These are phyloP conservation scores for Grapholita molesta DNA, from an alignment of 1,140 invertebrate species.

Conservation along the genomic window DNA sequence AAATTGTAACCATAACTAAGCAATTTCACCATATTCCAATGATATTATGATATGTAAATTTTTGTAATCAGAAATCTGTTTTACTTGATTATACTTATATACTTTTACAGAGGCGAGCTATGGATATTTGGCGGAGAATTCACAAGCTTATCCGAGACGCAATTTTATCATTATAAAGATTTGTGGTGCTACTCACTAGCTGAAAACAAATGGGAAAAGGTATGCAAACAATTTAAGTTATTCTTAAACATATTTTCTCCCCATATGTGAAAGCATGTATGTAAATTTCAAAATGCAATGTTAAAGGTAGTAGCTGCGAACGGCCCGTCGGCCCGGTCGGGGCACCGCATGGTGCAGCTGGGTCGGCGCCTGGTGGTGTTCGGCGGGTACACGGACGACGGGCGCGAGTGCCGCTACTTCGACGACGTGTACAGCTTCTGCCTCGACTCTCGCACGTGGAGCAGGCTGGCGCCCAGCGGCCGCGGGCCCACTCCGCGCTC, in stretches of 20 bases:
- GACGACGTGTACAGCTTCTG: slow-evolving; percentile 94
- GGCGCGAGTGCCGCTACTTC: slow-evolving; percentile 92
- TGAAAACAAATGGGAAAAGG: slow-evolving; percentile 93
- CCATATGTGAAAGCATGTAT: too few species aligned
- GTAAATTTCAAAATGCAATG: background rate
- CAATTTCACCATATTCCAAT: too few species aligned
- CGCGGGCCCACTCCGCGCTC: slow-evolving; percentile 82
- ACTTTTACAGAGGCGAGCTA: slow-evolving; percentile 81
- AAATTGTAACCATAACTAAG: too few species aligned
- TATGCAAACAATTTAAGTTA: slow-evolving; percentile 50
- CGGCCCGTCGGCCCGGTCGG: slow-evolving; percentile 91
- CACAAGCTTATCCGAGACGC: slow-evolving; percentile 91
- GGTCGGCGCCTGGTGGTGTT: slow-evolving; percentile 92
- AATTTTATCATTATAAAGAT: slow-evolving; percentile 97
- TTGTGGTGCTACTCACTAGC: slow-evolving; percentile 90
- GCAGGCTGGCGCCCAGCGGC: slow-evolving; percentile 84
- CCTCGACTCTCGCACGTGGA: slow-evolving; percentile 89
- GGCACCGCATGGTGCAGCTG: slow-evolving; percentile 90
- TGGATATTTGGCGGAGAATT: slow-evolving; percentile 97
- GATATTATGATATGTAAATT: too few species aligned
- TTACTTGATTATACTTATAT: slow-evolving; percentile 13
- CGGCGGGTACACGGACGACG: slow-evolving; percentile 95
- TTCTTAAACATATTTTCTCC: too few species aligned
- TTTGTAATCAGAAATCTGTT: too few species aligned
- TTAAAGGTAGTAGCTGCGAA: slow-evolving; percentile 79